Percentiles rank a stretch among this genome's conserved stretches.
Evolutionary conservation across 1,140 invertebrate genomes (phyloP).

Genomic region (Bombus vancouverensis): DNA sequence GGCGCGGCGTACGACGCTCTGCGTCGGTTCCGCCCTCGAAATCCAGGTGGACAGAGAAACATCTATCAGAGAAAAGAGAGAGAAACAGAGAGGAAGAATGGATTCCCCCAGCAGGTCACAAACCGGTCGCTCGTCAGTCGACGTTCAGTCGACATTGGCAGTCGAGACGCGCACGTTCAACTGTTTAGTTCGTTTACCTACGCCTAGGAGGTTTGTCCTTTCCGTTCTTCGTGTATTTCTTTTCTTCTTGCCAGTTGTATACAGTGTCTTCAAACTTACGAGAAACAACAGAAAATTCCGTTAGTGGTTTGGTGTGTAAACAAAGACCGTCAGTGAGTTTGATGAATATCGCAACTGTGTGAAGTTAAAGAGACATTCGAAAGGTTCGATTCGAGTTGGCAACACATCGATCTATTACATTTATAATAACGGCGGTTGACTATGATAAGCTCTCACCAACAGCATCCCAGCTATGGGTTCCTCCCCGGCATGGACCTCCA

Average conservation of each 20-base stretch:
- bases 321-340: neutral
- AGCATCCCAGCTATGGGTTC: slow-evolving; percentile 65
- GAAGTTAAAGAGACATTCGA: neutral
- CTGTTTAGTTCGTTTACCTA: slow-evolving; percentile 11
- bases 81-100: slow-evolving; percentile 33
- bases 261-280: neutral
- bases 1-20: slow-evolving; percentile 40
- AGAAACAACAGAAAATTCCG: too few relatives aligned
- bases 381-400: neutral
- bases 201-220: neutral
- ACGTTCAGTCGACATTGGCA: slow-evolving; percentile 54
- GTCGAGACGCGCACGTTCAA: slow-evolving; percentile 52
- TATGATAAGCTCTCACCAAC: slow-evolving; percentile 72
- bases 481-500: slow-evolving; percentile 73
- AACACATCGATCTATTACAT: too few relatives aligned
- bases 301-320: too few relatives aligned
- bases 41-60: slow-evolving; percentile 5
- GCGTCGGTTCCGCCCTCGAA: slow-evolving; percentile 51
- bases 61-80: neutral
- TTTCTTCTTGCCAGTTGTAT: neutral
- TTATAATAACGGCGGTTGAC: neutral
- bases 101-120: slow-evolving; percentile 21
- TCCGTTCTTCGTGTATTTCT: neutral
- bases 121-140: slow-evolving; percentile 36
- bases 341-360: neutral